phyloP scores from a whole-genome alignment of 2,888 invertebrate genomes.

The Pyrocoelia pectoralis region DNA sequence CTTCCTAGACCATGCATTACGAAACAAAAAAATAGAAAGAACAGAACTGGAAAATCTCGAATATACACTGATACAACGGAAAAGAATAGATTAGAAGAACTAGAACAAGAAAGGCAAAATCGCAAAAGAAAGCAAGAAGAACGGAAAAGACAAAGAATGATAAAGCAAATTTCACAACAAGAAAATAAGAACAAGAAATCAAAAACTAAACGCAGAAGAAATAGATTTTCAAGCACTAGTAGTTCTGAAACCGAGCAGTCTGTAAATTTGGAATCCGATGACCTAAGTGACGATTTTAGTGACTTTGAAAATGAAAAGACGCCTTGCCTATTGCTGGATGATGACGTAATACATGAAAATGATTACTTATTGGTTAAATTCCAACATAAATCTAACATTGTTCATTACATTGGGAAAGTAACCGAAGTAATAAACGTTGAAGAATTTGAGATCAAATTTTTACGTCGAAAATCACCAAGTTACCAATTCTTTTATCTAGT shows the following conservation, averaged over 20 bases:
- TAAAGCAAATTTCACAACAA: background rate
- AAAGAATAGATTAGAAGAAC: background rate
- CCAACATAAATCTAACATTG: background rate
- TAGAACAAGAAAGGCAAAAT: background rate
- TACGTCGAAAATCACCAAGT: slow-evolving; percentile 1
- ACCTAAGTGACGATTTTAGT: background rate
- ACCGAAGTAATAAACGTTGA: background rate
- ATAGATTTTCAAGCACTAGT: background rate
- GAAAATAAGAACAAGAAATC: background rate
- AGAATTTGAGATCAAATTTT: slow-evolving; percentile 4
- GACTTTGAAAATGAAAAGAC: background rate
- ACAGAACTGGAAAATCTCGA: background rate
- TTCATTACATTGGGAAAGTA: background rate
- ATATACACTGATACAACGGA: background rate
- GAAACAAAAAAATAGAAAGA: background rate
- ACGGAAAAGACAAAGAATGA: background rate
- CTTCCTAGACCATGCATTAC: background rate
- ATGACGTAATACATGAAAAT: slow-evolving; percentile 2
- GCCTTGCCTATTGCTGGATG: background rate
- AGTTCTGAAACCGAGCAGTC: background rate
- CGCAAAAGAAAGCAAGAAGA: background rate
- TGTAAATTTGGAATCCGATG: slow-evolving; percentile 1
- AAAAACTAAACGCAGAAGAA: background rate
- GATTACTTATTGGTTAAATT: slow-evolving; percentile 11
- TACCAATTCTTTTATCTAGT: slow-evolving; percentile 6